Evolutionary conservation across 2,113 vertebrate species (phyloP).

Genomic region (Psammodynastes pulverulentus): DNA sequence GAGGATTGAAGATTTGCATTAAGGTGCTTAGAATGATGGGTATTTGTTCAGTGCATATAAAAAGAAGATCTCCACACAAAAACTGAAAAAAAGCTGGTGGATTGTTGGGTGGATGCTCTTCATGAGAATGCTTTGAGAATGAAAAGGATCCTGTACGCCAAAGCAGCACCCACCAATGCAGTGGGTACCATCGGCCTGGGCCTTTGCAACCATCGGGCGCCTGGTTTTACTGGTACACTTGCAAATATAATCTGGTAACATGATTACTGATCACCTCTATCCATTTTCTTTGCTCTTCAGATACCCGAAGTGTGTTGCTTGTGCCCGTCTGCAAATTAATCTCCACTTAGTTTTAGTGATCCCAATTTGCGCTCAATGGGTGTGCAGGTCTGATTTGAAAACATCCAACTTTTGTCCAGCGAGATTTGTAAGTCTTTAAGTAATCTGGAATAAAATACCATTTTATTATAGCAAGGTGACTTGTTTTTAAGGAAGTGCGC

Average conservation of each 20-base stretch:
- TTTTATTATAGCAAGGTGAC: background rate
- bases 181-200: background rate
- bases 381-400: background rate
- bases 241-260: background rate
- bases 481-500: no score
- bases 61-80: constrained; percentile 30
- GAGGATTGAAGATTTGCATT: constrained; percentile 37
- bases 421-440: background rate
- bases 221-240: background rate
- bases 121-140: background rate
- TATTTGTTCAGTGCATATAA: constrained; percentile 60
- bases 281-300: background rate
- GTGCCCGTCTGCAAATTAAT: background rate
- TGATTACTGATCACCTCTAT: background rate
- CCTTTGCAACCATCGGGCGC: no score
- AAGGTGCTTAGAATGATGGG: constrained; percentile 61
- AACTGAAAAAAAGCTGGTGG: background rate
- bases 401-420: background rate
- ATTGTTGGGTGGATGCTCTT: background rate
- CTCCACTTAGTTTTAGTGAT: background rate
- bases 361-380: background rate
- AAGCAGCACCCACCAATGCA: background rate
- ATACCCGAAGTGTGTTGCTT: no score
- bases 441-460: background rate
- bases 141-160: no score